These are phyloP conservation scores for Mormoops blainvillei DNA, from an alignment of 2,113 vertebrate genomes.

Conservation along the genomic window DNA sequence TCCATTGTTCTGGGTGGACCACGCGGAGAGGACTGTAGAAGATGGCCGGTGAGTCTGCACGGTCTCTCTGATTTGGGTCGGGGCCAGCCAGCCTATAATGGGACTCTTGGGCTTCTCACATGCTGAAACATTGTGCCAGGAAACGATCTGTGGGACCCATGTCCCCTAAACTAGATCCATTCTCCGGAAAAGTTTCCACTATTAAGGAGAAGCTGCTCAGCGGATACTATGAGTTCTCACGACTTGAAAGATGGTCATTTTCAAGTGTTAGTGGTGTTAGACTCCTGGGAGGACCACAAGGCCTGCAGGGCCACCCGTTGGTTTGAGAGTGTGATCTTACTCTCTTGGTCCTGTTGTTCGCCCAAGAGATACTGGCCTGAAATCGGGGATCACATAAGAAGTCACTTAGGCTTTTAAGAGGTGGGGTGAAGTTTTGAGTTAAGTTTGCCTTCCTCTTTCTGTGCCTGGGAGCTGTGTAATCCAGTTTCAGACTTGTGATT, in stretches of 20 bases:
- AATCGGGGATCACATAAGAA: neutral
- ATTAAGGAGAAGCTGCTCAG: neutral
- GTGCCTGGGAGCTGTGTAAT: conserved; percentile 45
- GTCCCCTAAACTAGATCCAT: neutral
- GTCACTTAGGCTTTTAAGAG: neutral
- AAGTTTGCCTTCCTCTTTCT: neutral
- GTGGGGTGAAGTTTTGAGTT: neutral
- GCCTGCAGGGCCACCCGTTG: neutral
- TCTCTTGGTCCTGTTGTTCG: neutral
- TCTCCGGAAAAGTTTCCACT: neutral
- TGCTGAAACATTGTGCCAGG: neutral
- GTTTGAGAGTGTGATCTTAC: neutral
- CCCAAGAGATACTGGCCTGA: neutral
- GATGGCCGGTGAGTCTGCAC: neutral
- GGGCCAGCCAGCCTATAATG: neutral
- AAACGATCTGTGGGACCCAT: neutral
- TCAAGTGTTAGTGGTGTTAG: neutral
- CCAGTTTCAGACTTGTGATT: conserved; percentile 69
- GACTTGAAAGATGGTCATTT: neutral
- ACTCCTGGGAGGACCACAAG: neutral
- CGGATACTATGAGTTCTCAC: neutral
- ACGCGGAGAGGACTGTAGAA: neutral
- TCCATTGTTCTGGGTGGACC: neutral
- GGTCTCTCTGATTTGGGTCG: neutral
- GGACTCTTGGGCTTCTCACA: neutral